These are phyloP conservation scores for Dicycla oo DNA, from an alignment of 2,888 invertebrate genomes.

Conservation along the genomic window DNA sequence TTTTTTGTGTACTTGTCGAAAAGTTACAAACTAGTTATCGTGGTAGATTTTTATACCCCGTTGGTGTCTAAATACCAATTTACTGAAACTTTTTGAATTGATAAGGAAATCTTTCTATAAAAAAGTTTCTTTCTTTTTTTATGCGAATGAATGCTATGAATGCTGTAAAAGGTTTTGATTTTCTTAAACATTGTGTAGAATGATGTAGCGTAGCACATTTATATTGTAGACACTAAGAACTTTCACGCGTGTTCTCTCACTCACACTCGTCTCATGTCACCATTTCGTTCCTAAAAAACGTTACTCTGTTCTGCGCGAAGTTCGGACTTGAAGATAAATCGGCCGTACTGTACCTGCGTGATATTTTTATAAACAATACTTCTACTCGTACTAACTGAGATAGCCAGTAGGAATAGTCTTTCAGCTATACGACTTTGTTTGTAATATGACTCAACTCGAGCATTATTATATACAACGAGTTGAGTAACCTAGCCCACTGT, in stretches of 20 bases:
- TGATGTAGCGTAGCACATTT: too few species aligned
- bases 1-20: neutral
- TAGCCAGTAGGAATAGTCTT: constrained; percentile 1
- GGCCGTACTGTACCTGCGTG: neutral
- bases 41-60: neutral
- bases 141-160: neutral
- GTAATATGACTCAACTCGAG: constrained; percentile 29
- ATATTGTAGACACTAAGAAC: too few species aligned
- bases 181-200: neutral
- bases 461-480: constrained; percentile 1
- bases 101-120: neutral
- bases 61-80: neutral
- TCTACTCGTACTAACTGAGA: constrained; percentile 14
- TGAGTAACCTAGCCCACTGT: constrained; percentile 28
- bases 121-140: neutral
- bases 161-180: neutral
- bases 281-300: too few species aligned
- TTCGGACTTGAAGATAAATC: too few species aligned
- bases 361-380: constrained; percentile 24
- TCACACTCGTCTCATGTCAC: too few species aligned
- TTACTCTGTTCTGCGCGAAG: too few species aligned
- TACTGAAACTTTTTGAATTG: neutral
- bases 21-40: neutral
- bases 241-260: too few species aligned
- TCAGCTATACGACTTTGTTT: constrained; percentile 8